Base-by-base conservation (phyloP, 2,888 invertebrate genomes). In the Sthenelais limicola region DNA sequence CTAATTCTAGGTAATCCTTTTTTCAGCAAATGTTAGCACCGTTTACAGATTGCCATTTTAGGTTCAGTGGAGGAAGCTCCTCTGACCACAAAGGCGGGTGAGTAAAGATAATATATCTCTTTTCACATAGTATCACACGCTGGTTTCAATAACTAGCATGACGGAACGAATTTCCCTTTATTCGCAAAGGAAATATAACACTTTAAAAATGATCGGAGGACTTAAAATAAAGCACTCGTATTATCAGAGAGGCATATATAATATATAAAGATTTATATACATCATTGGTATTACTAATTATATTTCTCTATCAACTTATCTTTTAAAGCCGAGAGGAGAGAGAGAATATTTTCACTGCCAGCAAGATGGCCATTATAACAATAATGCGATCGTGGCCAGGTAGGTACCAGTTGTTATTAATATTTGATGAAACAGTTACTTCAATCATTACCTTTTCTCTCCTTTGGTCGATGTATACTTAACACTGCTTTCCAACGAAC, bases 21-120 rank as follows among this genome's bases (percentile, higher is more conserved):
- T 91, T 97, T 73, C 92, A 95, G 87, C 94, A 94, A 87, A 91
- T 98, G 66, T 92, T 95, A 73, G 95, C 97, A 21, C 97, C 97
- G 0, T 96, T 97, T 86, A 96, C 97, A 83, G 97, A 97, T 88
- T 93, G 95, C 84, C 95, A 95, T 85, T 93, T 92, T 78, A 87
- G 85, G 68, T 88, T 86, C 78, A 79, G 80, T 35, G 80, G 82
- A 24, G 81, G 68, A 21, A 62, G 67, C 18, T 35, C 43, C 32
- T 62, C 62, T 1, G 35, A 52, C 58, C 70, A 91, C 85, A 92
- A 93, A 83, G 91, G 91, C 88, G 92, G 92, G 93, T 92, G 85
- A 81, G 82, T 82, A n/a, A n/a, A n/a, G n/a, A n/a, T n/a, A n/a
- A n/a, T n/a, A n/a, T n/a, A n/a, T n/a, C n/a, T n/a, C n/a, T n/a